Evolutionary conservation across 1,140 invertebrate genomes (phyloP).

Genomic region (Campoletis sonorensis): DNA sequence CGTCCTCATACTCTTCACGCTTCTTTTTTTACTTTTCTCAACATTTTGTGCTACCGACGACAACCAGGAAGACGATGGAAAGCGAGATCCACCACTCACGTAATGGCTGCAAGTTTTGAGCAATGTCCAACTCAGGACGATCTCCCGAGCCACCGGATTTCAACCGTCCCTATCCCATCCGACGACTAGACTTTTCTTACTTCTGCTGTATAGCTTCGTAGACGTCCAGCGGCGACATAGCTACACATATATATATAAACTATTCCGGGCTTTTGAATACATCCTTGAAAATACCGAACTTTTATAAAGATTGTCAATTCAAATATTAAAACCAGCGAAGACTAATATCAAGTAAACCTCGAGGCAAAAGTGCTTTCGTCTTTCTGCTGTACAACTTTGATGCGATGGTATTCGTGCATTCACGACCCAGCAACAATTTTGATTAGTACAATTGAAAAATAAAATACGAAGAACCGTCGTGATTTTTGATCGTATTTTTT

Average conservation of each 20-base stretch:
- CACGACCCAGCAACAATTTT: background rate
- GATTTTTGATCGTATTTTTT: too few relatives aligned
- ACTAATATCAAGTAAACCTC: background rate
- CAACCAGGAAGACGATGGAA: conserved; percentile 32
- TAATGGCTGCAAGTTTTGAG: conserved; percentile 68
- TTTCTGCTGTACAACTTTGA: background rate
- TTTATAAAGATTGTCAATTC: conserved; percentile 57
- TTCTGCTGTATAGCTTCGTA: conserved; percentile 23
- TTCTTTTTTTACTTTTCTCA: conserved; percentile 53
- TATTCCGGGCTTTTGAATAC: background rate
- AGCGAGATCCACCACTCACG: conserved; percentile 50
- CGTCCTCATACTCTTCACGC: conserved; percentile 10
- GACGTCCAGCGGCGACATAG: conserved; percentile 13
- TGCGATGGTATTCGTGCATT: background rate
- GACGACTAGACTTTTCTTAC: conserved; percentile 44
- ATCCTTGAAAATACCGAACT: conserved; percentile 50
- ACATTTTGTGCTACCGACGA: conserved; percentile 45
- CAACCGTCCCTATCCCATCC: conserved; percentile 3
- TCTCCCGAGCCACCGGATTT: conserved; percentile 41
- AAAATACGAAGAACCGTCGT: too few relatives aligned
- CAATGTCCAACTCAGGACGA: conserved; percentile 61
- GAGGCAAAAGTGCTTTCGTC: background rate
- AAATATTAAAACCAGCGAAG: conserved; percentile 37
- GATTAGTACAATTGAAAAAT: background rate
- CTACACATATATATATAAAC: background rate